Conservation (phyloP, 2,888 invertebrate species). For the Hirtodrosophila confusa region DNA sequence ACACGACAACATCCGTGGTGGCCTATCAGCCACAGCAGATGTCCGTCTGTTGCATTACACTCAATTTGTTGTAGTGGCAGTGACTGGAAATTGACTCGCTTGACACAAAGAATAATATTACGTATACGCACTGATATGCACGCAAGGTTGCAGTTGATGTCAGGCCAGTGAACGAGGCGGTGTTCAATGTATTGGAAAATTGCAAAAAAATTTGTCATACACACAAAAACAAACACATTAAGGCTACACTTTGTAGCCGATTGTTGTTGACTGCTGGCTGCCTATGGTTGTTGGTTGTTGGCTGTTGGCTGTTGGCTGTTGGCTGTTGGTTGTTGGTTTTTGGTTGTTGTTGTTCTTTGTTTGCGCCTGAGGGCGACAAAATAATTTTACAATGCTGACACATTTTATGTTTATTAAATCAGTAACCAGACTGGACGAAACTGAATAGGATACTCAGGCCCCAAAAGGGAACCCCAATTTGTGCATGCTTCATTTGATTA, state of each 20-base stretch:
- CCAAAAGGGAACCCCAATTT: constrained; percentile 70
- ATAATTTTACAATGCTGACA: constrained; percentile 78
- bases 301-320: constrained; percentile 23
- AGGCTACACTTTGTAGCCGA: constrained; percentile 48
- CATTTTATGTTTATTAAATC: constrained; percentile 80
- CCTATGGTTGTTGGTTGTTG: constrained; percentile 11
- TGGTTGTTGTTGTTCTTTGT: constrained; percentile 42
- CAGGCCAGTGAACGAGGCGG: constrained; percentile 11
- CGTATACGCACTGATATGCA: constrained; percentile 65
- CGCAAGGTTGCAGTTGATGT: constrained; percentile 37
- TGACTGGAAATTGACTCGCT: constrained; percentile 47
- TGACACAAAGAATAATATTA: constrained; percentile 51
- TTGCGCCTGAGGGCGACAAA: constrained; percentile 65
- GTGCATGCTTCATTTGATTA: constrained; percentile 79
- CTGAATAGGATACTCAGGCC: constrained; percentile 34
- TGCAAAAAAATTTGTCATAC: constrained; percentile 59
- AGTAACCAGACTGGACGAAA: constrained; percentile 43
- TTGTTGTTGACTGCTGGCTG: constrained; percentile 48
- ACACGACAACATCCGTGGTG: constrained; percentile 5
- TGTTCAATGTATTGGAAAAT: constrained; percentile 76
- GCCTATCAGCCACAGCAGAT: constrained; percentile 42
- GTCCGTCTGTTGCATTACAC: constrained; percentile 21
- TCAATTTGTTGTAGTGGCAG: constrained; percentile 36
- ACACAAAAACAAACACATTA: constrained; percentile 66
- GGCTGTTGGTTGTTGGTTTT: constrained; percentile 12